Evolutionary conservation across 2,797 vertebrate genomes (phyloP).

Genomic region (Phataginus tricuspis): DNA sequence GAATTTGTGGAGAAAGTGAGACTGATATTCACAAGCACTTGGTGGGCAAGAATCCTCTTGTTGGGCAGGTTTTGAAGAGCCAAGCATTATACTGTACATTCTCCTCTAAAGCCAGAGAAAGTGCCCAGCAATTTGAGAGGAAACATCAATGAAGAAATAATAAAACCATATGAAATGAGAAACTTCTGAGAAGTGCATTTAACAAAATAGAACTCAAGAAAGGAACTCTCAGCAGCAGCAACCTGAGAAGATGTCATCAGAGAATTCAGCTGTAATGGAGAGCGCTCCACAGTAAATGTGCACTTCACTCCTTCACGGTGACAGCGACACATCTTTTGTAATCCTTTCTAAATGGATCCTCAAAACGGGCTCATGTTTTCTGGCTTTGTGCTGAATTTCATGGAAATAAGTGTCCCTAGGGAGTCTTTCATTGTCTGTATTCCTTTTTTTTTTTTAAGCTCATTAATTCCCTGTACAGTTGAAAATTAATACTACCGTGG

Average conservation of each 20-base stretch:
- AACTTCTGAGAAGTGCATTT: constrained; percentile 44
- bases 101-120: background rate
- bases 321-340: background rate
- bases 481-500: constrained; percentile 58
- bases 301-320: background rate
- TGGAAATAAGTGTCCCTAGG: constrained; percentile 11
- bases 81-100: background rate
- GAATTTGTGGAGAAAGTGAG: background rate
- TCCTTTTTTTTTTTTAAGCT: background rate
- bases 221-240: background rate
- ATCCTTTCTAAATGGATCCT: constrained; percentile 1
- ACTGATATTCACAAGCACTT: background rate
- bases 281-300: background rate
- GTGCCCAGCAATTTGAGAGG: background rate
- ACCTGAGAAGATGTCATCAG: constrained; percentile 54
- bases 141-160: constrained; percentile 53
- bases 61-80: background rate
- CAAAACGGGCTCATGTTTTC: constrained; percentile 23
- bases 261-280: constrained; percentile 15
- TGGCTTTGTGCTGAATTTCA: constrained; percentile 11
- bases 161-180: constrained; percentile 33
- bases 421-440: constrained; percentile 67
- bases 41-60: background rate
- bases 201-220: constrained; percentile 49
- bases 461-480: constrained; percentile 56